Evolutionary conservation across 2,888 invertebrate species (phyloP).

Genomic region (Escarpia spicata): DNA sequence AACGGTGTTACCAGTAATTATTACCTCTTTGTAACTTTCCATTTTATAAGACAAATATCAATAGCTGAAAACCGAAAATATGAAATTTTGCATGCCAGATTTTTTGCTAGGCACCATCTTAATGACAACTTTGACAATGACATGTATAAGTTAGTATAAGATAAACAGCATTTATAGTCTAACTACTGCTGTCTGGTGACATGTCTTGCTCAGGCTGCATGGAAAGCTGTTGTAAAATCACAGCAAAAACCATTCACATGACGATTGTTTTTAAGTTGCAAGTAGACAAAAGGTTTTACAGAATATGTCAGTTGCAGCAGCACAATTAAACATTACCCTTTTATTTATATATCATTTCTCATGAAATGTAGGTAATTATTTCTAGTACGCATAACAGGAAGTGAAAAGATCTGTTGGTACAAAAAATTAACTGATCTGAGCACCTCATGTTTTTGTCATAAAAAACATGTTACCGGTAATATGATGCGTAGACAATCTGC

Average conservation of each 20-base stretch:
- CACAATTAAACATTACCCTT: not conserved
- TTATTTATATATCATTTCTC: not conserved
- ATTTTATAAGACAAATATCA: too few relatives aligned
- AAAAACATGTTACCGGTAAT: not conserved
- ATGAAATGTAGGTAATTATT: not conserved
- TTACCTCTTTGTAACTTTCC: not conserved
- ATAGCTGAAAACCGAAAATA: too few relatives aligned
- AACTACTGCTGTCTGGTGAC: too few relatives aligned
- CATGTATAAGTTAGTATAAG: too few relatives aligned
- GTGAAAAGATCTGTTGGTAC: not conserved
- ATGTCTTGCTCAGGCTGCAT: not conserved
- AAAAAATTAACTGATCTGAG: not conserved
- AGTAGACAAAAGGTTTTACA: not conserved
- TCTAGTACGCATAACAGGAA: not conserved
- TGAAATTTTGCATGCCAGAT: too few relatives aligned
- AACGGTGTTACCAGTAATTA: not conserved
- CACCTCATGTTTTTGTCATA: too few relatives aligned
- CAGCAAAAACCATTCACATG: not conserved
- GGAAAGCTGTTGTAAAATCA: not conserved
- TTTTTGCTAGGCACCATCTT: too few relatives aligned
- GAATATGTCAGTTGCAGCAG: not conserved
- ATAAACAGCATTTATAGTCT: too few relatives aligned
- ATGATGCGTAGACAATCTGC: too few relatives aligned
- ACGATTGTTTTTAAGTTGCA: not conserved
- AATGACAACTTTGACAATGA: too few relatives aligned